Conservation (phyloP, 2,888 invertebrate species). For the Sceliomorpha sp. region DNA sequence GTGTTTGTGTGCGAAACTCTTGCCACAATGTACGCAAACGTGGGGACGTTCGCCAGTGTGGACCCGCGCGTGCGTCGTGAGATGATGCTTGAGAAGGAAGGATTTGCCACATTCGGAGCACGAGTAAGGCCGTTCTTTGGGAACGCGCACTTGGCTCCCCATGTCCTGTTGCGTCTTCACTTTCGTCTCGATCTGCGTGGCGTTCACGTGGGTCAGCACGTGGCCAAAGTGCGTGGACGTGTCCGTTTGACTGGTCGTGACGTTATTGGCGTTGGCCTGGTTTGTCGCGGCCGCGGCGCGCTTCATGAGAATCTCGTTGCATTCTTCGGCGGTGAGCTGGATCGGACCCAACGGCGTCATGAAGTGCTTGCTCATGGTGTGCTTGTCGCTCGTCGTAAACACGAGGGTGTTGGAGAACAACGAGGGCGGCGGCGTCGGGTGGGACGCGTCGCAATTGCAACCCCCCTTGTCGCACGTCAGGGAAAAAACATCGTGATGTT, state of each 20-base stretch:
- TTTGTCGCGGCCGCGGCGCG: conserved; percentile 85
- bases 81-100: conserved; percentile 90
- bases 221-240: conserved; percentile 73
- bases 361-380: conserved; percentile 83
- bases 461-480: conserved; percentile 76
- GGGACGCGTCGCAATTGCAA: conserved; percentile 78
- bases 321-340: conserved; percentile 88
- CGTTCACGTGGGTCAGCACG: conserved; percentile 78
- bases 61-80: conserved; percentile 90
- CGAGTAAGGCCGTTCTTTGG: conserved; percentile 89
- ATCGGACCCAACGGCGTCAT: conserved; percentile 87
- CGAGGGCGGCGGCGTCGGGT: conserved; percentile 73
- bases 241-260: conserved; percentile 73
- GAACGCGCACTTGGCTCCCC: conserved; percentile 81
- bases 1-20: conserved; percentile 90
- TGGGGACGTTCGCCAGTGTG: conserved; percentile 91
- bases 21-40: conserved; percentile 89
- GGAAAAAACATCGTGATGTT: conserved; percentile 76
- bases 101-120: conserved; percentile 92
- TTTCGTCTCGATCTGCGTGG: conserved; percentile 82
- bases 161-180: conserved; percentile 84
- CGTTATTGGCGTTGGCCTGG: conserved; percentile 73
- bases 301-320: conserved; percentile 89
- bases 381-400: conserved; percentile 78
- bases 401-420: conserved; percentile 78